A percentile compares a stretch with the other conserved stretches of the same genome.
These are phyloP conservation scores for Poeciliopsis paucimaculata DNA, from an alignment of 2,797 vertebrate genomes.

Conservation along the genomic window DNA sequence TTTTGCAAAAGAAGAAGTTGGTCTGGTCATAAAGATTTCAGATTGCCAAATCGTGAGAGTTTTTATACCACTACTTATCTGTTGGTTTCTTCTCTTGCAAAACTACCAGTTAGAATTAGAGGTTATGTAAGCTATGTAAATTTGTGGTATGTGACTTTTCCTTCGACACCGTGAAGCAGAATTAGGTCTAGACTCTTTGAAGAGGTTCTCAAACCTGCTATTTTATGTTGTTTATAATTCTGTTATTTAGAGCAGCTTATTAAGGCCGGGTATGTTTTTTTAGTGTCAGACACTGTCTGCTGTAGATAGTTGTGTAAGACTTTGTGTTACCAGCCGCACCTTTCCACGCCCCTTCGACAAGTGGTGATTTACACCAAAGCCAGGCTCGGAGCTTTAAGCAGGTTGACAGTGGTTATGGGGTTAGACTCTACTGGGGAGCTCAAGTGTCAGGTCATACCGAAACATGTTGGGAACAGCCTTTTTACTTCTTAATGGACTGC, in stretches of 20 bases:
- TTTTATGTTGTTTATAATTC: not conserved
- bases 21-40: not conserved
- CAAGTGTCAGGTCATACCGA: slow-evolving; percentile 9
- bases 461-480: slow-evolving; percentile 72
- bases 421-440: slow-evolving; percentile 15
- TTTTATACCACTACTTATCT: not conserved
- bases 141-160: slow-evolving; percentile 1
- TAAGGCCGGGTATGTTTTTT: not conserved
- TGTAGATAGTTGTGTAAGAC: slow-evolving; percentile 40
- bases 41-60: not conserved
- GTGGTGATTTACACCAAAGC: slow-evolving; percentile 14
- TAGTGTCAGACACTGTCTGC: not conserved
- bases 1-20: not conserved
- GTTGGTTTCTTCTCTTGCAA: not conserved
- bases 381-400: slow-evolving; percentile 31
- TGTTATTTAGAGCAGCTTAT: not conserved
- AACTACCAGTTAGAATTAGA: not conserved
- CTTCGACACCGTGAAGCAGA: not conserved
- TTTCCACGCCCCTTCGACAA: slow-evolving; percentile 54
- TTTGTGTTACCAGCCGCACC: slow-evolving; percentile 62
- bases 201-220: not conserved
- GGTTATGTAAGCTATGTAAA: slow-evolving; percentile 38
- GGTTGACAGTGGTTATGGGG: slow-evolving; percentile 13
- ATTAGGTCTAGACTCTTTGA: not conserved
- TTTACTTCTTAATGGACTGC: slow-evolving; percentile 57